Conservation (phyloP, 2,888 invertebrate genomes). For the Polylopha cassiicola region DNA sequence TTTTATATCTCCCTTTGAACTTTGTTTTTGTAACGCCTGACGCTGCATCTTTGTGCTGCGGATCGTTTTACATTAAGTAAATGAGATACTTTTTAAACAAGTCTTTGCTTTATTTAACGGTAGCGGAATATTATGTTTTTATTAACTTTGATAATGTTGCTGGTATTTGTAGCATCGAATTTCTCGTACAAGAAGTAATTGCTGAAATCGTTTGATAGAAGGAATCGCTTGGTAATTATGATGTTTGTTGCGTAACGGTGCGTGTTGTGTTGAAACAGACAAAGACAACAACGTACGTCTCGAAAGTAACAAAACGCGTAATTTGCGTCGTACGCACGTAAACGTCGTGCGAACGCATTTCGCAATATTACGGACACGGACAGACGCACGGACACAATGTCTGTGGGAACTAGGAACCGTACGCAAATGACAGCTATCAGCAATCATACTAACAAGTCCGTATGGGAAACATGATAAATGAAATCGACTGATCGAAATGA, state of each 20-base stretch:
- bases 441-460: slow-evolving; percentile 18
- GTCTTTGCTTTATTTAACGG: no score
- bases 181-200: no score
- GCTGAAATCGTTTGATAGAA: no score
- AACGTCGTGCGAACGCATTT: slow-evolving; percentile 22
- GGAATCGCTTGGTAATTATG: no score
- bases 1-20: slow-evolving; percentile 8
- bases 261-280: no score
- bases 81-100: not conserved
- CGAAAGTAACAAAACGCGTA: slow-evolving; percentile 16
- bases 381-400: slow-evolving; percentile 15
- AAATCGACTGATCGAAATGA: slow-evolving; percentile 3
- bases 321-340: slow-evolving; percentile 19
- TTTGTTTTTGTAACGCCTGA: slow-evolving; percentile 8
- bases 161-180: no score
- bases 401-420: slow-evolving; percentile 21
- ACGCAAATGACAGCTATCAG: slow-evolving; percentile 23
- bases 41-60: slow-evolving; percentile 7
- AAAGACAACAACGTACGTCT: no score
- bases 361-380: slow-evolving; percentile 16
- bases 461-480: slow-evolving; percentile 10
- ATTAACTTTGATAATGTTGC: no score
- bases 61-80: not conserved
- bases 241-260: no score
- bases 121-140: no score